phyloP scores from a whole-genome alignment of 2,888 invertebrate species.

The Lacanobia wlatinum region DNA sequence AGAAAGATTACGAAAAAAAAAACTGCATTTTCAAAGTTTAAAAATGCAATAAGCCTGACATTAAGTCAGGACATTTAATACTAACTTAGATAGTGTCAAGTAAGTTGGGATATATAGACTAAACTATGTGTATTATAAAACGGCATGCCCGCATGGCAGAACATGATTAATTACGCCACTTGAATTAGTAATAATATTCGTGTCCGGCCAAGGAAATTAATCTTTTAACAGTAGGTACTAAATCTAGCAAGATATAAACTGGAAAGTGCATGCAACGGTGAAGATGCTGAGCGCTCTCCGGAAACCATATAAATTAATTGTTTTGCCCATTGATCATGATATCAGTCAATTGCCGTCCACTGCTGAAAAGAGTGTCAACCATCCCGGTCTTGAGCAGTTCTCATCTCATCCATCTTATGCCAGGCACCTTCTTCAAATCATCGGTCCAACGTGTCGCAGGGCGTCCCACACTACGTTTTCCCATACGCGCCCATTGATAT shows the following conservation, averaged over 20 bases:
- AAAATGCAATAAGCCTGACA: not conserved
- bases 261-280: not conserved
- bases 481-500: not conserved
- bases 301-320: not conserved
- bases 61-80: not conserved
- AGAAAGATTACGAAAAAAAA: not conserved
- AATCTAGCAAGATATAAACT: constrained; percentile 22
- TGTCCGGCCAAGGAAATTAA: constrained; percentile 35
- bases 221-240: constrained; percentile 17
- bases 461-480: no score
- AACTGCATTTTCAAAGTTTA: not conserved
- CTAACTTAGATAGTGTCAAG: not conserved
- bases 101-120: not conserved
- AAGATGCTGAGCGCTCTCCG: not conserved
- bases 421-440: no score
- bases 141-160: not conserved
- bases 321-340: not conserved
- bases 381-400: no score
- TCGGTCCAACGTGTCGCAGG: no score
- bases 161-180: constrained; percentile 35
- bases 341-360: no score
- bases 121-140: constrained; percentile 18
- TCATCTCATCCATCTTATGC: no score
- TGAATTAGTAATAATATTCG: constrained; percentile 41
- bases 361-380: no score